Evolutionary conservation across 1,140 invertebrate genomes (phyloP), one percentile per base, ranked within the genome.

Genomic region (Portunus trituberculatus): DNA sequence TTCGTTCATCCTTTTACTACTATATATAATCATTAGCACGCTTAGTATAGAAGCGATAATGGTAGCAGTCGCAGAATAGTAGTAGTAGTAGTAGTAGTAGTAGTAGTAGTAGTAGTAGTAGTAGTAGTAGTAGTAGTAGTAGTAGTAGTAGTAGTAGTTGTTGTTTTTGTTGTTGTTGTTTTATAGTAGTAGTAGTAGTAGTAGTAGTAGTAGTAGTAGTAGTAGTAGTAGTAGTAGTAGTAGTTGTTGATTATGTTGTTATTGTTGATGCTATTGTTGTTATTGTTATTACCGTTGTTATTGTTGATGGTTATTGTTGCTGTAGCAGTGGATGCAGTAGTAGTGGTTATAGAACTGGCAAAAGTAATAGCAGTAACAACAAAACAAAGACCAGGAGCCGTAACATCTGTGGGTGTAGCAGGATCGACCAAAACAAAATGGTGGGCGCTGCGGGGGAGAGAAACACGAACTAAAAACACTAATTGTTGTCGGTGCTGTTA

Each of bases 61-160:
- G 39, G 6, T 39, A n/a, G n/a, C n/a, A n/a, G n/a, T n/a, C n/a
- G n/a, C 48, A 52, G 6, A 52, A 7, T 76, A 76, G 7, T 76
- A 20, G 59, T 76, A 76, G 59, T 76, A 76, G 48, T 7, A 52
- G 59, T 76, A 76, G 67, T 76, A 76, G 67, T 76, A 76, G 67
- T 76, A 76, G 67, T 76, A 76, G 67, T 76, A 76, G n/a, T 76
- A 76, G 67, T 76, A 76, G 67, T 76, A n/a, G 67, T 76, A n/a
- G 67, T 76, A 76, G 67, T 76, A 76, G 67, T 76, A 76, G 67
- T 76, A 76, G 67, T 76, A 76, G 67, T 76, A 76, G 67, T 76
- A 76, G 67, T 76, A 76, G 67, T 76, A 76, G 67, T 76, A 76
- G 67, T 76, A 76, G 59, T 76, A 52, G 14, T 52, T 52, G 14